These are phyloP conservation scores for Carterocephalus palaemon DNA, from an alignment of 2,888 invertebrate genomes.

Conservation along the genomic window DNA sequence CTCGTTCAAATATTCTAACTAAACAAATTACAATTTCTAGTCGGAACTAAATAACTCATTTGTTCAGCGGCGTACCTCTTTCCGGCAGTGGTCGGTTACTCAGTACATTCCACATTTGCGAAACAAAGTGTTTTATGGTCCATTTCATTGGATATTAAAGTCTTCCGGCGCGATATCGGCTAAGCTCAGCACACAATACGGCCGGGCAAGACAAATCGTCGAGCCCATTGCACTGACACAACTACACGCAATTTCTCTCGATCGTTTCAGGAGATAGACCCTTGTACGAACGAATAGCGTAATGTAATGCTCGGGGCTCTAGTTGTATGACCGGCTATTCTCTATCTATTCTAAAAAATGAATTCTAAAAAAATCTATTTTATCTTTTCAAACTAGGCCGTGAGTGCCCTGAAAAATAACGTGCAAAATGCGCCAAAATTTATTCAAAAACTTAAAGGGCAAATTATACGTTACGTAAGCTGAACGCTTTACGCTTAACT, in stretches of 20 bases:
- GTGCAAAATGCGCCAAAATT: too few species aligned
- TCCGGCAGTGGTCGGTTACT: too few species aligned
- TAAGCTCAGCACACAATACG: conserved; percentile 42
- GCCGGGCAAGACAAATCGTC: conserved; percentile 50
- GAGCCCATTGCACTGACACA: conserved; percentile 43
- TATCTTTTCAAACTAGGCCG: too few species aligned
- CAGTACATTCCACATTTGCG: conserved; percentile 21
- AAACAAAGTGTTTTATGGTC: conserved; percentile 24
- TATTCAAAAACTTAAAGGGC: too few species aligned
- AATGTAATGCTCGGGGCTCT: conserved; percentile 40
- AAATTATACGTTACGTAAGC: too few species aligned
- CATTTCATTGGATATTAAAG: conserved; percentile 25
- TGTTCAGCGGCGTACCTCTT: conserved; percentile 14
- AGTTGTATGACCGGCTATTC: conserved; percentile 25
- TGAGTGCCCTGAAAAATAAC: too few species aligned
- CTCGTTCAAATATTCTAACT: too few species aligned
- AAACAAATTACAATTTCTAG: too few species aligned
- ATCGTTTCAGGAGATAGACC: conserved; percentile 50
- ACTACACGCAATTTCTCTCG: conserved; percentile 51
- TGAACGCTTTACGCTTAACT: too few species aligned
- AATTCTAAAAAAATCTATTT: too few species aligned
- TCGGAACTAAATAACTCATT: conserved; percentile 12
- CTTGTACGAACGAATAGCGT: conserved; percentile 33
- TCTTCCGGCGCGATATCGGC: conserved; percentile 35
- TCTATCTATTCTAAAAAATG: neutral